Evolutionary conservation across 92 coral and sea anemone species (phyloP).

Genomic region (Phenganax marumi): DNA sequence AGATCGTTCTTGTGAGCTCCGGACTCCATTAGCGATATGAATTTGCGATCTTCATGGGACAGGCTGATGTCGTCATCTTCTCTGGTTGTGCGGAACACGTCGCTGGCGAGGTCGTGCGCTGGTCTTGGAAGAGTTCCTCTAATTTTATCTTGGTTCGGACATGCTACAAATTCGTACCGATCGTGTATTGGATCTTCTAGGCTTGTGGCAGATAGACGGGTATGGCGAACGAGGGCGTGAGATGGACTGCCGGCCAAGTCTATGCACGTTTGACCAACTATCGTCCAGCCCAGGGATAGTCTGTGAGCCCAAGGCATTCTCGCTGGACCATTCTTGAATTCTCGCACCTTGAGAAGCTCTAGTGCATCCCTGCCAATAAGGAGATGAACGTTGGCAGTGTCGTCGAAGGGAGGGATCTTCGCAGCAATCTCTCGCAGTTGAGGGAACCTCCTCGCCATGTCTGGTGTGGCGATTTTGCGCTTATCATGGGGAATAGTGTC

Average conservation of each 20-base stretch:
- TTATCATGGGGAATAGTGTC: slow-evolving; percentile 54
- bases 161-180: background rate
- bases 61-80: slow-evolving; percentile 32
- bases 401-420: too few species aligned
- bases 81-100: slow-evolving; percentile 41
- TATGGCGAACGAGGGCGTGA: background rate
- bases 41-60: slow-evolving; percentile 37
- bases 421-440: slow-evolving; percentile 2
- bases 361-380: background rate
- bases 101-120: too few species aligned
- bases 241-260: background rate
- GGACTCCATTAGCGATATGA: slow-evolving; percentile 39
- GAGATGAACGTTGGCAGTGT: too few species aligned
- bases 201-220: background rate
- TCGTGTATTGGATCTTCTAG: background rate
- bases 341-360: background rate
- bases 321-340: background rate
- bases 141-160: background rate
- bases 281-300: slow-evolving; percentile 3
- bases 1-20: slow-evolving; percentile 18
- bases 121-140: background rate
- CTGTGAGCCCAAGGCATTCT: background rate
- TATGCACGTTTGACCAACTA: slow-evolving; percentile 2
- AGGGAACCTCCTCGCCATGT: slow-evolving; percentile 31
- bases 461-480: slow-evolving; percentile 39